Evolutionary conservation across 2,888 invertebrate genomes (phyloP).

Genomic region (Pantelozetes paolii): DNA sequence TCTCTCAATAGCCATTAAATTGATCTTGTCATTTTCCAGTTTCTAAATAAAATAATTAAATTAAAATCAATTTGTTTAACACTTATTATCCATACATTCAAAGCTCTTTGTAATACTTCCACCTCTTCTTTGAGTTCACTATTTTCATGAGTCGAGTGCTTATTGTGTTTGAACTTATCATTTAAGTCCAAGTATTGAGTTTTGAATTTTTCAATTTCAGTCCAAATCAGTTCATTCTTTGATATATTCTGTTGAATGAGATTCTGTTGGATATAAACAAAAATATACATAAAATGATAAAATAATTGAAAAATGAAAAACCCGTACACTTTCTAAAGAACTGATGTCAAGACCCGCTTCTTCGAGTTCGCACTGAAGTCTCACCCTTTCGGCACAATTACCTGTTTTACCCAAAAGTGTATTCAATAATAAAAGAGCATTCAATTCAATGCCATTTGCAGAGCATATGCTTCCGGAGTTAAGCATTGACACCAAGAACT

Average conservation of each 20-base stretch:
- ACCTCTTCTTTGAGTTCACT: constrained; percentile 45
- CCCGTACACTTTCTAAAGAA: constrained; percentile 49
- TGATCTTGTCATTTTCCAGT: constrained; percentile 49
- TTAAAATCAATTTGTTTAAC: background rate
- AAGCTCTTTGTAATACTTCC: constrained; percentile 43
- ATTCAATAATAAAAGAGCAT: constrained; percentile 78
- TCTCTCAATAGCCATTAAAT: constrained; percentile 55
- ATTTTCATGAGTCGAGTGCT: constrained; percentile 41
- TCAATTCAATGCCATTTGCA: constrained; percentile 55
- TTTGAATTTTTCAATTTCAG: constrained; percentile 71
- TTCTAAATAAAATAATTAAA: constrained; percentile 44
- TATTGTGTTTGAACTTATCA: constrained; percentile 49
- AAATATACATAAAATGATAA: background rate
- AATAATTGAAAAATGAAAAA: background rate
- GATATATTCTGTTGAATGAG: constrained; percentile 63
- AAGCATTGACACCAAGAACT: constrained; percentile 57
- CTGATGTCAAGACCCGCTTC: constrained; percentile 52
- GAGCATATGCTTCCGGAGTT: constrained; percentile 7
- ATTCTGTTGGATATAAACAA: constrained; percentile 36
- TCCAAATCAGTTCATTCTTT: constrained; percentile 60
- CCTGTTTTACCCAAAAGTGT: constrained; percentile 69
- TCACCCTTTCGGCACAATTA: constrained; percentile 49
- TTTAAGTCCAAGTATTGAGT: constrained; percentile 72
- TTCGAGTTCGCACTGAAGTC: constrained; percentile 53
- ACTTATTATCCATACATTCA: constrained; percentile 29